phyloP scores from a whole-genome alignment of 2,113 vertebrate genomes.

The Cheirogaleus medius region DNA sequence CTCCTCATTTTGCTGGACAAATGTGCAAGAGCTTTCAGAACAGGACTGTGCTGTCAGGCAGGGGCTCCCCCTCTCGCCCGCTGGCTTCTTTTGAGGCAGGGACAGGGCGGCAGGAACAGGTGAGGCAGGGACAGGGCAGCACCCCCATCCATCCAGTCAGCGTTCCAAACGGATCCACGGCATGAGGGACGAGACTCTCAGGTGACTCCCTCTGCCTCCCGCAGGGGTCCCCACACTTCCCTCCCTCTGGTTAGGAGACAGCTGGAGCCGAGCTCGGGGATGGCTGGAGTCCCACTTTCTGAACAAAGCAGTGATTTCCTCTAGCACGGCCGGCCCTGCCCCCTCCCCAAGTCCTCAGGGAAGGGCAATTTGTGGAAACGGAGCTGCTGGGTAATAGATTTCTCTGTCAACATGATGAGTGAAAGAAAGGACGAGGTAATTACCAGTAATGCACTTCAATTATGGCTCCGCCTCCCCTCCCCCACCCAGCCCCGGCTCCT shows the following conservation, averaged over 20 bases:
- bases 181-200: neutral
- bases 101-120: neutral
- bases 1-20: accelerated
- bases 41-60: neutral
- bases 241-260: neutral
- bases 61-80: neutral
- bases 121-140: neutral
- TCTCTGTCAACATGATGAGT: conserved; percentile 95
- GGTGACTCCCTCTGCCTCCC: neutral
- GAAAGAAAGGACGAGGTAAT: conserved; percentile 90
- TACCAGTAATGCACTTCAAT: conserved; percentile 94
- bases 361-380: conserved; percentile 86
- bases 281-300: conserved; percentile 56
- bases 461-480: conserved; percentile 83
- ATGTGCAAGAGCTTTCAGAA: neutral
- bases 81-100: neutral
- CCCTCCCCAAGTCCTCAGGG: conserved; percentile 76
- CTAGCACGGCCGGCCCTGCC: conserved; percentile 4
- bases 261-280: neutral
- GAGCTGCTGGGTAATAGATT: conserved; percentile 92
- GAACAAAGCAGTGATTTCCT: conserved; percentile 79
- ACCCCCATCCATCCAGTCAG: accelerated
- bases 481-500: conserved; percentile 66
- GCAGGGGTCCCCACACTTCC: accelerated
- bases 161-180: accelerated